These are phyloP conservation scores for Lasioglossum albipes DNA, from an alignment of 1,140 invertebrate species.

Conservation along the genomic window DNA sequence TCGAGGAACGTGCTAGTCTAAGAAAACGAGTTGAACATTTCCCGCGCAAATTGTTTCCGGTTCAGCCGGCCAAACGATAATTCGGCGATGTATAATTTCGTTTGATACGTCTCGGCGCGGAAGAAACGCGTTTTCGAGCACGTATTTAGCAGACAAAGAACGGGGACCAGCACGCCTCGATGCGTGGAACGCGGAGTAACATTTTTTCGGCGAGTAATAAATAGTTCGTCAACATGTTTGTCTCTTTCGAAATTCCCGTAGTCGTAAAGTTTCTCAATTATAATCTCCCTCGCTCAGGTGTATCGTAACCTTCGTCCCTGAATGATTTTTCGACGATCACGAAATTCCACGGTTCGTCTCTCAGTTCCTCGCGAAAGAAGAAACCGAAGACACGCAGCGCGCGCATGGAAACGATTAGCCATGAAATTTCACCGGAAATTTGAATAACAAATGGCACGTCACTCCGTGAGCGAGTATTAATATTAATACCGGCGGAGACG, in stretches of 20 bases:
- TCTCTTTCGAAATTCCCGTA: no score
- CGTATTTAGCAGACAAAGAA: not conserved
- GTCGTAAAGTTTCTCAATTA: not conserved
- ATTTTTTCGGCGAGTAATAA: not conserved
- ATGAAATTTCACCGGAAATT: conserved; percentile 6
- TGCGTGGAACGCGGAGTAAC: not conserved
- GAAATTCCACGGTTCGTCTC: not conserved
- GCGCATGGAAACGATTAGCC: not conserved
- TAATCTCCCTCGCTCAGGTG: not conserved
- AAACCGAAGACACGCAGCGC: no score
- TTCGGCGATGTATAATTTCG: not conserved
- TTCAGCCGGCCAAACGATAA: not conserved
- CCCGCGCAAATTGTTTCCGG: not conserved
- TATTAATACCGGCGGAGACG: not conserved
- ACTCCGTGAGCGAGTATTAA: not conserved
- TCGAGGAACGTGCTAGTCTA: not conserved
- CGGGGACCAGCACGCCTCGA: not conserved
- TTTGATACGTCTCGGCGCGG: not conserved
- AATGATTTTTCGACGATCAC: not conserved
- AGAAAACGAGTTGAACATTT: not conserved
- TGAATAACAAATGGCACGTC: not conserved
- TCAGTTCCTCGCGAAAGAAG: no score
- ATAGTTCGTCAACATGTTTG: no score
- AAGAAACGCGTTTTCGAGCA: not conserved
- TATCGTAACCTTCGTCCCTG: not conserved